A percentile compares a stretch with the other conserved stretches of the same genome.
phyloP scores from a whole-genome alignment of 2,888 invertebrate genomes.

The Leptopilina syphax region DNA sequence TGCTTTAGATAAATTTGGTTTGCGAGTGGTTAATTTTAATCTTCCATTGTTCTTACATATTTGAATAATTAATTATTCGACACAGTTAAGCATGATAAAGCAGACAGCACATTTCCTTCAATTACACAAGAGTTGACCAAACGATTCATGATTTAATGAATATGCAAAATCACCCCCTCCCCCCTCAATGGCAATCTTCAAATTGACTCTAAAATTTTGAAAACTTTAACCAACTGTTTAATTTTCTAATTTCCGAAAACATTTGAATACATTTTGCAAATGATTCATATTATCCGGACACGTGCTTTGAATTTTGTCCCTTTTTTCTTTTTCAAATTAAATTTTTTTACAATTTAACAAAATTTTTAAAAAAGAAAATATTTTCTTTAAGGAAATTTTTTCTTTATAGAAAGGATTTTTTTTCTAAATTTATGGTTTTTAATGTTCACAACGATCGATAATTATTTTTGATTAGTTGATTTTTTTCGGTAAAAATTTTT shows the following conservation, averaged over 20 bases:
- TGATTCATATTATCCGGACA: not conserved
- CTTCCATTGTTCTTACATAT: constrained; percentile 63
- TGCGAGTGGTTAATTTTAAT: constrained; percentile 56
- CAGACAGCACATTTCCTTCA: constrained; percentile 50
- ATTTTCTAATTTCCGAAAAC: constrained; percentile 21
- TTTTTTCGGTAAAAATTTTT: too few relatives aligned
- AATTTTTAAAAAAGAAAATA: too few relatives aligned
- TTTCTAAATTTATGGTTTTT: too few relatives aligned
- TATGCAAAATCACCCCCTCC: not conserved
- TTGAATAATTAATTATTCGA: constrained; percentile 66
- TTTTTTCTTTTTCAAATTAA: not conserved
- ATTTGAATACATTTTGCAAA: not conserved
- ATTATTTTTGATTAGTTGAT: too few relatives aligned
- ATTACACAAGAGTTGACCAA: constrained; percentile 45
- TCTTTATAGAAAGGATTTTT: too few relatives aligned
- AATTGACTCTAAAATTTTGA: not conserved
- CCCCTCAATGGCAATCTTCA: not conserved
- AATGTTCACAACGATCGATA: too few relatives aligned
- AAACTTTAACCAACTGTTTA: constrained; percentile 10
- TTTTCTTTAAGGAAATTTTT: too few relatives aligned
- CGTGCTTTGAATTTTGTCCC: not conserved
- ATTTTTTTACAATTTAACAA: not conserved
- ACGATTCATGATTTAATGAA: constrained; percentile 30
- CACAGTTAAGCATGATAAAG: constrained; percentile 53
- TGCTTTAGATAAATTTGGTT: constrained; percentile 61